Evolutionary conservation across 2,797 vertebrate genomes (phyloP).

Genomic region (Alauda arvensis): DNA sequence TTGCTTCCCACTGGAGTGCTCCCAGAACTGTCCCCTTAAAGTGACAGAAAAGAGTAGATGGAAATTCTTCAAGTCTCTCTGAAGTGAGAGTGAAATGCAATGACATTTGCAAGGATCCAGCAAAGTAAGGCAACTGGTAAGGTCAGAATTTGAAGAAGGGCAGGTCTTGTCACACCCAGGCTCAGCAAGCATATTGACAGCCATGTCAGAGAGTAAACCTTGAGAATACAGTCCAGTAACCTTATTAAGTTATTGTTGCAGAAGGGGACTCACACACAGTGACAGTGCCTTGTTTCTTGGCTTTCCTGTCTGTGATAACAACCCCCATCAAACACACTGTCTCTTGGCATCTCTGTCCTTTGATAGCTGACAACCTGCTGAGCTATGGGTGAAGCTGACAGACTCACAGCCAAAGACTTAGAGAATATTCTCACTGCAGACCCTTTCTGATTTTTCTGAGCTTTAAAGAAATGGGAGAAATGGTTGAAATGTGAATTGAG

Average conservation of each 20-base stretch:
- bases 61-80: background rate
- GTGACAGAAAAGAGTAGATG: background rate
- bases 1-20: background rate
- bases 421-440: background rate
- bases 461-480: background rate
- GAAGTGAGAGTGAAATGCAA: slow-evolving; percentile 19
- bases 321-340: background rate
- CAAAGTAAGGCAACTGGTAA: background rate
- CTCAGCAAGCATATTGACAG: background rate
- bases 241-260: background rate
- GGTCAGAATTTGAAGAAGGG: slow-evolving; percentile 2
- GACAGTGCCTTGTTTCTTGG: background rate
- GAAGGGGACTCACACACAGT: background rate
- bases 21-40: background rate
- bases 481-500: fast-evolving
- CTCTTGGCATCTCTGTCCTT: background rate
- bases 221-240: background rate
- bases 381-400: background rate
- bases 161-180: background rate
- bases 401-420: background rate
- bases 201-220: background rate
- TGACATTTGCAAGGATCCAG: background rate
- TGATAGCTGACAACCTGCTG: background rate
- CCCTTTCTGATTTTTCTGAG: background rate
- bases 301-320: background rate